Evolutionary conservation across 2,888 invertebrate species (phyloP).

Genomic region (Lasiommata megera): DNA sequence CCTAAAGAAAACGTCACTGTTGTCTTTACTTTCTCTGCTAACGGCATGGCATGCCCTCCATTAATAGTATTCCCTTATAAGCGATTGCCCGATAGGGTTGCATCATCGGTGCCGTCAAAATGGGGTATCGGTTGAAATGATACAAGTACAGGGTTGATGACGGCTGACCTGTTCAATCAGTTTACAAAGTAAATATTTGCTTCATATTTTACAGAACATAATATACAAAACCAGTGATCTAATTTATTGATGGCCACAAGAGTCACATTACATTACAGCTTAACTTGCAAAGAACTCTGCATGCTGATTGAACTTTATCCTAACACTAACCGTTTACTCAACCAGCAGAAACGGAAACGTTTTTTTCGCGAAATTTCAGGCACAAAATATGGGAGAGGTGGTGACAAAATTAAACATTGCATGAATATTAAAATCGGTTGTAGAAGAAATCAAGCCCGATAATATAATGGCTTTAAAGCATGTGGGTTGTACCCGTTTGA

Average conservation of each 20-base stretch:
- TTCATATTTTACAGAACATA: slow-evolving; percentile 10
- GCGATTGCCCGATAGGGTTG: background rate
- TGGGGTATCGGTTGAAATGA: slow-evolving; percentile 49
- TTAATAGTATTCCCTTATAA: background rate
- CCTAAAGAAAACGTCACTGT: background rate
- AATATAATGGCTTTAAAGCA: slow-evolving; percentile 15
- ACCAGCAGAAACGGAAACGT: slow-evolving; percentile 8
- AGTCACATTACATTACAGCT: slow-evolving; percentile 28
- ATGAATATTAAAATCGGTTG: slow-evolving; percentile 1
- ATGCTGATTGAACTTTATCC: slow-evolving; percentile 15
- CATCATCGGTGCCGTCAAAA: background rate
- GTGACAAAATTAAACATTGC: slow-evolving; percentile 14
- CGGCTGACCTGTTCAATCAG: slow-evolving; percentile 49
- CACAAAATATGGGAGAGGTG: slow-evolving; percentile 6
- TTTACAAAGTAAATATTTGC: slow-evolving; percentile 39
- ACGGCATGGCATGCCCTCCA: background rate
- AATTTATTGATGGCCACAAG: slow-evolving; percentile 35
- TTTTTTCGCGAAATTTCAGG: background rate
- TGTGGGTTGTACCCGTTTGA: slow-evolving; percentile 10
- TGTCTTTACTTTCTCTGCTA: background rate
- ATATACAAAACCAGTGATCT: slow-evolving; percentile 27
- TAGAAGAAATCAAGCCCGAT: background rate
- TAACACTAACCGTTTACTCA: slow-evolving; percentile 6
- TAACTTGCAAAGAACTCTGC: slow-evolving; percentile 10
- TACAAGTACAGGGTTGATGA: slow-evolving; percentile 56